These are phyloP conservation scores for Dioctria rufipes DNA, from an alignment of 2,888 invertebrate species.

Conservation along the genomic window DNA sequence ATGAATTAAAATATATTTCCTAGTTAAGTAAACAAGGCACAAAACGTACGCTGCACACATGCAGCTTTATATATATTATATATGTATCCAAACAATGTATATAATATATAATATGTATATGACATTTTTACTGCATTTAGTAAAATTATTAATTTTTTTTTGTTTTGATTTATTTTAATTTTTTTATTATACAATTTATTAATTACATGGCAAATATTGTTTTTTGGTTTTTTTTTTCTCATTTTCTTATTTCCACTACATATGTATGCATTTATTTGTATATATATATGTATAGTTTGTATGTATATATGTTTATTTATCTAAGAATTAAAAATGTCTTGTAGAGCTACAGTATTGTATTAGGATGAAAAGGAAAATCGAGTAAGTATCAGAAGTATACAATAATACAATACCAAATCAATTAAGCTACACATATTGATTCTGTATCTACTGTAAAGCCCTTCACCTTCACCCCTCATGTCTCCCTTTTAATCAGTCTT, in stretches of 20 bases:
- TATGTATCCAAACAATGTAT: background rate
- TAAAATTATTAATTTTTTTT: constrained; percentile 31
- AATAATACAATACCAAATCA: background rate
- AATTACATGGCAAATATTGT: constrained; percentile 49
- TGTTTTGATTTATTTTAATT: too few relatives aligned
- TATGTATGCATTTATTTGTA: background rate
- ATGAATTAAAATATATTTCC: constrained; percentile 53
- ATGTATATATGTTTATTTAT: background rate
- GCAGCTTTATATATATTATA: constrained; percentile 19
- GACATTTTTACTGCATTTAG: constrained; percentile 11
- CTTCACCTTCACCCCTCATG: constrained; percentile 25
- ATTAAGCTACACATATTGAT: background rate
- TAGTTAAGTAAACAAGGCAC: constrained; percentile 59
- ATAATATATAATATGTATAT: too few relatives aligned
- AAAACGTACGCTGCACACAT: constrained; percentile 29
- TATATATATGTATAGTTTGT: too few relatives aligned
- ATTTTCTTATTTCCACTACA: constrained; percentile 31
- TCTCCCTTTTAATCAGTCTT: constrained; percentile 60
- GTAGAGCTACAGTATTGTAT: constrained; percentile 4
- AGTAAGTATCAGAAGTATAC: constrained; percentile 8
- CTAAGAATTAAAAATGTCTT: constrained; percentile 40
- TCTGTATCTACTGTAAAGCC: constrained; percentile 4
- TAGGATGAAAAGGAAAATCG: constrained; percentile 19
- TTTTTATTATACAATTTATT: background rate
- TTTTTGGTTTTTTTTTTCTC: constrained; percentile 32